Conservation (phyloP, 2,797 vertebrate genomes). For the Pelobates cultripes region DNA sequence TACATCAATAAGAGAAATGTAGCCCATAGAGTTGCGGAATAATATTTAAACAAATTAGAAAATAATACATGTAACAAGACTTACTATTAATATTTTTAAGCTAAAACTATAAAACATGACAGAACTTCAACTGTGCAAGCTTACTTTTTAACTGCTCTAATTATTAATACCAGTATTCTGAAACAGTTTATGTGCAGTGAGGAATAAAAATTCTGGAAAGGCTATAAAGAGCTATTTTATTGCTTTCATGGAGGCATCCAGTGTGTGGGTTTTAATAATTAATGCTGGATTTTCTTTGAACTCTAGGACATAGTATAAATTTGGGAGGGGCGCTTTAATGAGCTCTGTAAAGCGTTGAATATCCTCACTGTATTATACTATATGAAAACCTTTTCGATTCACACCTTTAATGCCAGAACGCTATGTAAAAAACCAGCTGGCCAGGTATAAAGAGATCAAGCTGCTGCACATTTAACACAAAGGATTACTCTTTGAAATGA, state of each 20-base stretch:
- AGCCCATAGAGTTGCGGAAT: too few relatives aligned
- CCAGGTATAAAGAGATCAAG: too few relatives aligned
- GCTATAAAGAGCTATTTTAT: conserved; percentile 24
- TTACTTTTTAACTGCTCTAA: neutral
- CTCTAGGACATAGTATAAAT: conserved; percentile 29
- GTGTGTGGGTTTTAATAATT: conserved; percentile 39
- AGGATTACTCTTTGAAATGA: too few relatives aligned
- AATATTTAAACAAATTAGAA: too few relatives aligned
- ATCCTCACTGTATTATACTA: neutral
- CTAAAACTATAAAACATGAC: neutral
- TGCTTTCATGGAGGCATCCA: conserved; percentile 14
- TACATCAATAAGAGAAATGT: too few relatives aligned
- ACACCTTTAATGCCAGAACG: too few relatives aligned
- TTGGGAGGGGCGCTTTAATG: conserved; percentile 4
- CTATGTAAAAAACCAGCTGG: too few relatives aligned
- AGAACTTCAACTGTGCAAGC: neutral
- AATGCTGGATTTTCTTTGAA: conserved; percentile 44
- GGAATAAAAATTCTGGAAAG: conserved; percentile 2
- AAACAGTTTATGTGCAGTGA: neutral
- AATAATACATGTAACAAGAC: too few relatives aligned
- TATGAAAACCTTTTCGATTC: neutral
- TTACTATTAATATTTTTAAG: neutral
- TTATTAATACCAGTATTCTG: conserved; percentile 3
- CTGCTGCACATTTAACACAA: too few relatives aligned
- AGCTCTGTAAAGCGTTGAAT: neutral